Evolutionary conservation across 2,888 invertebrate species (phyloP).

Genomic region (Cylloceria caligata): DNA sequence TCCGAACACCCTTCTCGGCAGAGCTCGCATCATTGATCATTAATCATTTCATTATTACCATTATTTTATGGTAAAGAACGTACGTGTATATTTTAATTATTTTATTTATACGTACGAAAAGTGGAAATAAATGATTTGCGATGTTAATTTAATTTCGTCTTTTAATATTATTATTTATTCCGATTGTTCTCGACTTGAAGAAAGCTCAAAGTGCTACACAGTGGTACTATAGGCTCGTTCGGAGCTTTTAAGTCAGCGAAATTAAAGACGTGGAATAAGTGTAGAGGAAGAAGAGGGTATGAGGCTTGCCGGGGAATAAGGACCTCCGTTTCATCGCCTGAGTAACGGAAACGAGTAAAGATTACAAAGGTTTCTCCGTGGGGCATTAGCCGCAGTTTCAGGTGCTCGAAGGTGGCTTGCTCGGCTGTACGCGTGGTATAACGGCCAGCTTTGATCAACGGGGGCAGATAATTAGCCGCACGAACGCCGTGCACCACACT

Average conservation of each 20-base stretch:
- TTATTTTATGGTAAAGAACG: background rate
- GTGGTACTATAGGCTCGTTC: slow-evolving; percentile 54
- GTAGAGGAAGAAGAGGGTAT: slow-evolving; percentile 1
- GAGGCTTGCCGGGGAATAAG: slow-evolving; percentile 63
- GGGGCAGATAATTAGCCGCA: slow-evolving; percentile 73
- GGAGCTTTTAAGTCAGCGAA: slow-evolving; percentile 62
- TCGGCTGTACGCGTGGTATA: slow-evolving; percentile 48
- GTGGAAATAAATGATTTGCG: background rate
- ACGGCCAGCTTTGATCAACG: slow-evolving; percentile 67
- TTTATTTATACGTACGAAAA: too few relatives aligned
- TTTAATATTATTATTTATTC: background rate
- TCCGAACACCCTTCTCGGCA: too few relatives aligned
- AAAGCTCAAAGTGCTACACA: slow-evolving; percentile 9
- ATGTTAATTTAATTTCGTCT: background rate
- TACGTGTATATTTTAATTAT: too few relatives aligned
- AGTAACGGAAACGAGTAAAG: slow-evolving; percentile 66
- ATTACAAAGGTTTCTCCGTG: slow-evolving; percentile 65
- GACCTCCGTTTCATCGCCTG: slow-evolving; percentile 59
- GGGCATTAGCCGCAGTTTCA: slow-evolving; percentile 63
- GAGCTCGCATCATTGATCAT: too few relatives aligned
- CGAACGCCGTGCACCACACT: slow-evolving; percentile 66
- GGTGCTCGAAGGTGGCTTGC: slow-evolving; percentile 55
- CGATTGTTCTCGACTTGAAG: slow-evolving; percentile 6
- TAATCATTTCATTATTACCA: background rate
- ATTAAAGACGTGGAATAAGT: slow-evolving; percentile 62